Evolutionary conservation across 37 sponge, comb jelly and placozoan genomes (phyloP).

Genomic region (Halichondria panicea): DNA sequence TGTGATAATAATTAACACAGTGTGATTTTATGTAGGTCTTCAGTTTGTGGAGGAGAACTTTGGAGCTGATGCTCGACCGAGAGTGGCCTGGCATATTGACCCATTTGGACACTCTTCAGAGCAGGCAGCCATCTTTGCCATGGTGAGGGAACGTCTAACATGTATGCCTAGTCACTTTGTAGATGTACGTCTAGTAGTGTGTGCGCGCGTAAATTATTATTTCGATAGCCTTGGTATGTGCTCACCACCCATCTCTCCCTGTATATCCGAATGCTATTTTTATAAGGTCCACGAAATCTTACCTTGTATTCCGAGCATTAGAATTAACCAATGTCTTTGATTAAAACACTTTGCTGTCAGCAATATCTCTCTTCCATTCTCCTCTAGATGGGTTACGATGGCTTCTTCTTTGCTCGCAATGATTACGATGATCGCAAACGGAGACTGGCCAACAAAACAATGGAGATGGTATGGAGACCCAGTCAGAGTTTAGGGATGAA

Average conservation of each 20-base stretch:
- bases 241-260: too few species aligned
- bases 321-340: too few species aligned
- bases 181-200: too few species aligned
- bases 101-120: conserved; percentile 84
- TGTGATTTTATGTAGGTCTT: conserved; percentile 10
- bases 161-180: too few species aligned
- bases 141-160: too few species aligned
- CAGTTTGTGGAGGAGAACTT: conserved; percentile 52
- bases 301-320: too few species aligned
- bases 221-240: too few species aligned
- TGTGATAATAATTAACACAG: neutral
- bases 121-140: conserved; percentile 70
- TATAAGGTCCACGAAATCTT: too few species aligned
- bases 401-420: conserved; percentile 89
- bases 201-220: too few species aligned
- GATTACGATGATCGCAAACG: conserved; percentile 81
- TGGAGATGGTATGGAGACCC: conserved; percentile 89
- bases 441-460: conserved; percentile 29
- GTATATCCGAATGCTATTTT: too few species aligned
- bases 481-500: conserved; percentile 54
- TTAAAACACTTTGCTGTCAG: neutral
- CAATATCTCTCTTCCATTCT: neutral
- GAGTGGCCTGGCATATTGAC: conserved; percentile 85
- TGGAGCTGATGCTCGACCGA: conserved; percentile 66
- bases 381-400: conserved; percentile 82